These are phyloP conservation scores for Monochamus saltuarius DNA, from an alignment of 1,140 invertebrate species.

Conservation along the genomic window DNA sequence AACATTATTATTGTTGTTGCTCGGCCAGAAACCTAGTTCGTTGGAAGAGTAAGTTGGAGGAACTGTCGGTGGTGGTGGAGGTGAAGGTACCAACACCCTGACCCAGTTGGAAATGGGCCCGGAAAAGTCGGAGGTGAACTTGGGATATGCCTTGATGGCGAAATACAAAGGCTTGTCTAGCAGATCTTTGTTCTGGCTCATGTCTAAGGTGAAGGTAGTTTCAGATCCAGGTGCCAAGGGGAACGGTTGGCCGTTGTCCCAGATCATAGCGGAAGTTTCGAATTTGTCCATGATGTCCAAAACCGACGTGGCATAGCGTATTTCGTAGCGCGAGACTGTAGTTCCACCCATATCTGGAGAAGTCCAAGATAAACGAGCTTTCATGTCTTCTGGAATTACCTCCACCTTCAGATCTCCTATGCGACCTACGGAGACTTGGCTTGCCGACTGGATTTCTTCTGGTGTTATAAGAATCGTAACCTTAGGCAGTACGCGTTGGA, in stretches of 20 bases:
- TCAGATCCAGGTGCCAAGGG: conserved; percentile 52
- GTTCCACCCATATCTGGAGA: conserved; percentile 58
- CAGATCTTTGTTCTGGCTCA: conserved; percentile 51
- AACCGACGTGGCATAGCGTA: conserved; percentile 51
- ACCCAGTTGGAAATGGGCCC: conserved; percentile 61
- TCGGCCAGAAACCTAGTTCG: conserved; percentile 45
- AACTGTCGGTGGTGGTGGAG: conserved; percentile 53
- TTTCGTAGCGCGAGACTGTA: conserved; percentile 55
- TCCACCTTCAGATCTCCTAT: conserved; percentile 55
- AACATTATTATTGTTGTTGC: conserved; percentile 41
- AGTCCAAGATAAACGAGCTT: conserved; percentile 56
- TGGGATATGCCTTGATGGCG: conserved; percentile 55
- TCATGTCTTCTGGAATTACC: conserved; percentile 49
- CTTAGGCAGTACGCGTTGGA: conserved; percentile 55
- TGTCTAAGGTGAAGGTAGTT: conserved; percentile 53
- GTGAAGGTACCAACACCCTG: conserved; percentile 54
- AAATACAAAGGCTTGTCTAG: conserved; percentile 56
- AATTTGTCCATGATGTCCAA: conserved; percentile 54
- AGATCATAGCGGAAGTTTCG: conserved; percentile 47
- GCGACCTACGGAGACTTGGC: conserved; percentile 45
- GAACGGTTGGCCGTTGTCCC: conserved; percentile 49
- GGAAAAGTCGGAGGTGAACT: conserved; percentile 44
- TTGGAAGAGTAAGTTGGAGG: conserved; percentile 46
- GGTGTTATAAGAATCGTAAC: conserved; percentile 49
- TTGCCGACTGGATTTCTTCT: conserved; percentile 44